Percentiles rank a stretch among this genome's conserved stretches.
phyloP scores from a whole-genome alignment of 2,113 vertebrate species.

The Parotia lawesii region DNA sequence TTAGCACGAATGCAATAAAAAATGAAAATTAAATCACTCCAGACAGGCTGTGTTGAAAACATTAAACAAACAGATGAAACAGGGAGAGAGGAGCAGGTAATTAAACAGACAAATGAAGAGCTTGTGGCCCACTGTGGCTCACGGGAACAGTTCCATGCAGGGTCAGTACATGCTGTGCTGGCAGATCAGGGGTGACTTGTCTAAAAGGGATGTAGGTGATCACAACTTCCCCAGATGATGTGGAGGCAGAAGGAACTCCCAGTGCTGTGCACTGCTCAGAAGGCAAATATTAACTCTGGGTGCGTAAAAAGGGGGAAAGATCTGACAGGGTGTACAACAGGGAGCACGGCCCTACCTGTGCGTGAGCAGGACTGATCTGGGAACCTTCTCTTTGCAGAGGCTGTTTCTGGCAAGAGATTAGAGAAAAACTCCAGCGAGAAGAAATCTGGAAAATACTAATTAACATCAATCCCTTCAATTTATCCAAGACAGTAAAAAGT shows the following conservation, averaged over 20 bases:
- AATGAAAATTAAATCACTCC: neutral
- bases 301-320: neutral
- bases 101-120: neutral
- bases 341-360: neutral
- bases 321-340: no score
- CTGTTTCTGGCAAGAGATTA: neutral
- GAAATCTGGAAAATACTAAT: neutral
- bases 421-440: neutral
- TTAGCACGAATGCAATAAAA: neutral
- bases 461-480: neutral
- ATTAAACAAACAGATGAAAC: neutral
- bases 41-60: neutral
- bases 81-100: neutral
- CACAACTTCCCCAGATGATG: neutral
- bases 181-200: neutral
- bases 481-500: neutral
- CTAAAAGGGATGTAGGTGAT: neutral
- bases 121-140: neutral
- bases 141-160: neutral
- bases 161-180: neutral
- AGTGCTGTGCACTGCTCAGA: neutral
- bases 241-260: neutral
- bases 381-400: neutral
- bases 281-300: neutral
- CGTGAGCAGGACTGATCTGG: neutral